Base-by-base conservation (phyloP, 2,113 vertebrate genomes). In the Erythrocercus mccallii region DNA sequence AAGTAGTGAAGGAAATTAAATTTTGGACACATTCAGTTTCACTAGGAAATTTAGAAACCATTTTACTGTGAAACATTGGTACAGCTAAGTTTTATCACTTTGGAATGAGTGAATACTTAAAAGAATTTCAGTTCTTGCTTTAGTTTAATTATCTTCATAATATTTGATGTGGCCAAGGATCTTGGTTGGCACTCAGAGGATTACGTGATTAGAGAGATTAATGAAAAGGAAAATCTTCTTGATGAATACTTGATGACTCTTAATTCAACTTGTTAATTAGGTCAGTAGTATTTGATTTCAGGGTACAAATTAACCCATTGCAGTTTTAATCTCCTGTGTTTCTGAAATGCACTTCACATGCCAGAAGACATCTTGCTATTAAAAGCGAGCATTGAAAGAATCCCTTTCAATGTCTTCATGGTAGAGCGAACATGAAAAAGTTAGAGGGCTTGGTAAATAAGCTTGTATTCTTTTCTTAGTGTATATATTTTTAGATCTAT, bases 191-290 rank as follows among this genome's bases (percentile, higher is more conserved):
- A 81, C 45, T 79, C 73, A 65, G 57, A 95, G 78, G 70, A 94
- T 81, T 95, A 95, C 1, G 1, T 92, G 94, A 91, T 89, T 91
- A 92, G 65, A 79, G 31, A 92, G 57, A 95, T 91, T 95, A 92
- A 95, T 87, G 86, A 92, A 92, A 95, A 91, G 28, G 70, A 92
- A 96, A 91, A 92, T 81, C 69, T 91, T 88, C 82, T 30, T 86
- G 81, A 84, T 61, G 73, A 92, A 91, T 81, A 79, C 44, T 71
- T 94, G 44, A 72, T 92, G 56, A 40, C 68, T 94, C 37, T 85
- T 96, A 94, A 95, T 92, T 96, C 87, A 91, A 50, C 53, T 94
- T 94, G 70, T 79, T 95, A 95, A 95, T 95, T 95, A 94, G 66
- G 50, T 89, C 76, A 86, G 48, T 84, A 53, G 16, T 35, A 85